Evolutionary conservation across 2,888 invertebrate genomes (phyloP), one percentile per base, ranked within the genome.

Genomic region (Ceraclea dissimilis): DNA sequence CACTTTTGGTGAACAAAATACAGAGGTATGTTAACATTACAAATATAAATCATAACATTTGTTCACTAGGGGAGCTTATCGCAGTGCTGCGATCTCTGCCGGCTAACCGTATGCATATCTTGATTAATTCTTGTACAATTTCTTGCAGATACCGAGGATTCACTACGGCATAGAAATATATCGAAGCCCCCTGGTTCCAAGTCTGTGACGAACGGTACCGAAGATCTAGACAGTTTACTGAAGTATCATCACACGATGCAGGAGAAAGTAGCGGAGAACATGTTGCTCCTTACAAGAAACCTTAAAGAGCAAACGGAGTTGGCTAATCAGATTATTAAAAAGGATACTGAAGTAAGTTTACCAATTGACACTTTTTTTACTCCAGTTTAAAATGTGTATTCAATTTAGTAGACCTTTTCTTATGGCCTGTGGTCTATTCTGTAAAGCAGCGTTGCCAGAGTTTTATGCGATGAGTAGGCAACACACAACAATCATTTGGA

Each of bases 211-310:
- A 73, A 70, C 22, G 74, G 78, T 49, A 79, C 80, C 57, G 84
- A 85, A 63, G 90, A 93, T 66, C 79, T 92, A 61, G 92, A 93
- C 68, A 84, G 88, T 21, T 73, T 93, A 11, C 76, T 96, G 53
- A 87, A 90, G 67, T 89, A 91, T 70, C 93, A 97, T 68, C 86
- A 91, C 66, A 84, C 88, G 63, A 83, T 90, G 73, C 96, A 97
- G 68, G 93, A 93, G 66, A 90, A 90, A 69, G 87, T 97, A 20
- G 93, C 96, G 0, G 91, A 94, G 65, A 93, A 96, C 66, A 93
- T 98, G 90, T 78, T 97, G n/a, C 75, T 83, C 56, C 79, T 96
- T 64, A 91, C 95, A 0, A 83, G 84, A 65, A 93, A 82, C 66
- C 79, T 98, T 55, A 94, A 93, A 69, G 93, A 94, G 67, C 95